These are phyloP conservation scores for Eueremaeus valkanovi DNA, from an alignment of 2,888 invertebrate genomes.

Conservation along the genomic window DNA sequence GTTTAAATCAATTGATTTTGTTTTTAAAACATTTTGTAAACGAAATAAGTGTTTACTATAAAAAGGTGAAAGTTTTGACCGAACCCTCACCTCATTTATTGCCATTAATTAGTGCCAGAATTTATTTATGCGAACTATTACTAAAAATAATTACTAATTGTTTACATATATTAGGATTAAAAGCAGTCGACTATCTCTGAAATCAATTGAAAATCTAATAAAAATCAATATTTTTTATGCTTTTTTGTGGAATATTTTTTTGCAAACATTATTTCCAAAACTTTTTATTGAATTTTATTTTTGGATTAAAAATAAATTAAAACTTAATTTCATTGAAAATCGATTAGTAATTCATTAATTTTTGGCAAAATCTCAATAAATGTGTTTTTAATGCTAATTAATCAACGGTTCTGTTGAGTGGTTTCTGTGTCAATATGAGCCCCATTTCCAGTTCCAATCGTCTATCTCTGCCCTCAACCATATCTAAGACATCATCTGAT, in stretches of 20 bases:
- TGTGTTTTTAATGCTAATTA: background rate
- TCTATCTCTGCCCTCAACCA: constrained; percentile 21
- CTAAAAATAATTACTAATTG: background rate
- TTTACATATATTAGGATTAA: constrained; percentile 1
- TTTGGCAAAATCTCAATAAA: background rate
- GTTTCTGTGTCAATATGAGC: constrained; percentile 1
- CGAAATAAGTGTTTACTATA: constrained; percentile 36
- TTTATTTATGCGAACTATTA: constrained; percentile 1
- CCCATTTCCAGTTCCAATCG: constrained; percentile 26
- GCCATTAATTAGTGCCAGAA: background rate
- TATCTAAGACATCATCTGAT: constrained; percentile 6
- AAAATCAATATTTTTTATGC: background rate
- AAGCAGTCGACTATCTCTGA: background rate
- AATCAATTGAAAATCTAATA: background rate
- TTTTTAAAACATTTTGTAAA: constrained; percentile 6
- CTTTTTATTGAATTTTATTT: no score
- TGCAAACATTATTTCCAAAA: no score
- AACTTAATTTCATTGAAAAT: no score
- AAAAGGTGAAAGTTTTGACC: constrained; percentile 32
- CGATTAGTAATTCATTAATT: no score
- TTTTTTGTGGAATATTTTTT: no score
- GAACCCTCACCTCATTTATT: constrained; percentile 21
- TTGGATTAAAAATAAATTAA: no score
- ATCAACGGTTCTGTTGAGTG: background rate
- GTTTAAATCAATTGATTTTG: constrained; percentile 13